Percentiles rank a stretch among this genome's conserved stretches.
Evolutionary conservation across 2,797 vertebrate genomes (phyloP).

Genomic region (Eleutherodactylus coqui): DNA sequence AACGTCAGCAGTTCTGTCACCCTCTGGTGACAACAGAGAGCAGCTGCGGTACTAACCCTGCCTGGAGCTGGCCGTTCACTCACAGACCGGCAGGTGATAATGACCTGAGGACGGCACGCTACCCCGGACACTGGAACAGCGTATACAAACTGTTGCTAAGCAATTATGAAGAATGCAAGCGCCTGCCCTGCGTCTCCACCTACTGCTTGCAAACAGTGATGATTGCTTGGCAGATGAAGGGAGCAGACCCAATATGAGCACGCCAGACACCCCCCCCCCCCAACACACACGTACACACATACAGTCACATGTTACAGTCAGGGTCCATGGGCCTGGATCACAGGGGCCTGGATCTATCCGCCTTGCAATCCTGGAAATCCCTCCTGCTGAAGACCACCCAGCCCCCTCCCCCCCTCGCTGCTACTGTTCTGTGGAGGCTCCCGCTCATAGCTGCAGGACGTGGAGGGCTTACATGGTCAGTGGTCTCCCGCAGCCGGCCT

Average conservation of each 20-base stretch:
- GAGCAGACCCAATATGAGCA: no score
- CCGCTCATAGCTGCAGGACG: not conserved
- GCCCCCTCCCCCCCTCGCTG: not conserved
- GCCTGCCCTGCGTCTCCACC: conserved; percentile 35
- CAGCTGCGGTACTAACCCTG: not conserved
- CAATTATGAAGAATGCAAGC: conserved; percentile 14
- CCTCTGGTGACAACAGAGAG: no score
- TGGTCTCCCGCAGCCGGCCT: not conserved
- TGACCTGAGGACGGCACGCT: not conserved
- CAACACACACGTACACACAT: no score
- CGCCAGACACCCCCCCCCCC: not conserved
- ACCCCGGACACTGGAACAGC: not conserved
- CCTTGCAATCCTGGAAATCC: not conserved
- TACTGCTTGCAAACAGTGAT: not conserved
- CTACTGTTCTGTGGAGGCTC: no score
- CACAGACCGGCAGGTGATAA: not conserved
- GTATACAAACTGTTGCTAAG: conserved; percentile 68
- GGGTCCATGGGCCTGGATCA: no score
- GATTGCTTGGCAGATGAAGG: no score
- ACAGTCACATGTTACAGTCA: not conserved
- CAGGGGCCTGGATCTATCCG: not conserved
- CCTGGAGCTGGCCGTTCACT: not conserved
- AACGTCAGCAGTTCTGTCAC: no score
- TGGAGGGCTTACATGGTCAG: conserved; percentile 16
- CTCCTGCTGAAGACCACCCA: not conserved